Percentiles rank a stretch among this genome's conserved stretches.
Evolutionary conservation across 2,888 invertebrate species (phyloP).

Genomic region (Ophion slaviceki): DNA sequence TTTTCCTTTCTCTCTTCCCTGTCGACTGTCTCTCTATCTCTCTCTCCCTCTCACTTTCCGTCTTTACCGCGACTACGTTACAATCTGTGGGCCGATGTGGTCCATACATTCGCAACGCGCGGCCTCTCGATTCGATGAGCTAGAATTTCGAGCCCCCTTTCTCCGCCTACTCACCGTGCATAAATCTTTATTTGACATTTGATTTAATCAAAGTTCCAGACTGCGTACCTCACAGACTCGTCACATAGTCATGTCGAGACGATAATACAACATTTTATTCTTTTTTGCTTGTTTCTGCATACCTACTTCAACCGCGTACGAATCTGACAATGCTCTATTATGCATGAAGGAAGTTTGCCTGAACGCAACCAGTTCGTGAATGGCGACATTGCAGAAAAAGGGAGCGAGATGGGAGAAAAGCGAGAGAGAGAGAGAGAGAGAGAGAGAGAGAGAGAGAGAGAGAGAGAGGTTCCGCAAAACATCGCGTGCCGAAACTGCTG

Average conservation of each 20-base stretch:
- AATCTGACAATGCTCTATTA: no score
- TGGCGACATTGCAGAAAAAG: no score
- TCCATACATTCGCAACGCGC: slow-evolving; percentile 16
- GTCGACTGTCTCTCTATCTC: slow-evolving; percentile 3
- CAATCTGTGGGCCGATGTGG: slow-evolving; percentile 36
- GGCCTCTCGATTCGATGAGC: slow-evolving; percentile 55
- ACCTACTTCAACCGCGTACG: no score
- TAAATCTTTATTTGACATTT: slow-evolving; percentile 33
- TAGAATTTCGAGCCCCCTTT: slow-evolving; percentile 36
- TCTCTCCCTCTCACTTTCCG: slow-evolving; percentile 6
- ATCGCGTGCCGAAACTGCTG: no score
- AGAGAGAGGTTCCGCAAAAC: no score
- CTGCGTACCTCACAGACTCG: neutral
- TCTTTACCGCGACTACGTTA: slow-evolving; percentile 42
- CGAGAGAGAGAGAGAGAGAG: no score
- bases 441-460: no score
- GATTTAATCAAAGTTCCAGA: slow-evolving; percentile 37
- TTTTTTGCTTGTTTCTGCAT: neutral
- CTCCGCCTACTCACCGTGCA: slow-evolving; percentile 6
- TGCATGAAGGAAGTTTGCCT: no score
- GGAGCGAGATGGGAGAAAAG: no score
- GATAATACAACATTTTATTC: neutral
- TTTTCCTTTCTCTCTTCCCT: slow-evolving; percentile 12
- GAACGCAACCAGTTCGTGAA: no score
- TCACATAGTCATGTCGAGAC: neutral